These are phyloP conservation scores for Heliconius eleuchia DNA, from an alignment of 1,140 invertebrate genomes.

Conservation along the genomic window DNA sequence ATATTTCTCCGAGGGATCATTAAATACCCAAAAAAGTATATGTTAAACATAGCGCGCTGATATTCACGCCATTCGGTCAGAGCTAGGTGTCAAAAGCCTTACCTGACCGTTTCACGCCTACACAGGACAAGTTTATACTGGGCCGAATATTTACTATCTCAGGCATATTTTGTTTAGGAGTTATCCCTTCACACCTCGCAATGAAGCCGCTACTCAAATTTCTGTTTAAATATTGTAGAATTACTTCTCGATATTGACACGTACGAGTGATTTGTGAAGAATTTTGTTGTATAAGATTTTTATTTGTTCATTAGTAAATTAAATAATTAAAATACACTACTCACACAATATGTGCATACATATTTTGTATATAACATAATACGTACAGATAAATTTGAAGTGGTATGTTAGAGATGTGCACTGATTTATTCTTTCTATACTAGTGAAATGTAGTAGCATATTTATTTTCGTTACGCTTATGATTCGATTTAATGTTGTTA, in stretches of 20 bases:
- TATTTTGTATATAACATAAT: not conserved
- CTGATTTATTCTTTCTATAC: not conserved
- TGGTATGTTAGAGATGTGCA: not conserved
- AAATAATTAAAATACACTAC: too few relatives aligned
- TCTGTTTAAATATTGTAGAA: conserved; percentile 62
- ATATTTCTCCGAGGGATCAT: conserved; percentile 46
- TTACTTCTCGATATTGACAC: conserved; percentile 55
- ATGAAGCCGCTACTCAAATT: conserved; percentile 70
- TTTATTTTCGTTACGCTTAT: conserved; percentile 55
- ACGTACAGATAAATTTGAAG: not conserved
- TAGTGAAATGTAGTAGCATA: conserved; percentile 25
- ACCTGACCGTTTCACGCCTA: conserved; percentile 74
- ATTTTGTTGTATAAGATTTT: conserved; percentile 8
- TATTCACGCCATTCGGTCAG: conserved; percentile 65
- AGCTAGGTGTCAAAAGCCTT: conserved; percentile 80
- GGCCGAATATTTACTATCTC: conserved; percentile 68
- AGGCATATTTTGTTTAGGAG: conserved; percentile 66
- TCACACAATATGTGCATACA: not conserved
- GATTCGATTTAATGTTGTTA: conserved; percentile 65
- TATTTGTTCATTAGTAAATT: not conserved
- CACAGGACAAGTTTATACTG: conserved; percentile 57
- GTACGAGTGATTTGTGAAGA: conserved; percentile 25
- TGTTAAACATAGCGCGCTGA: conserved; percentile 71
- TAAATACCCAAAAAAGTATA: conserved; percentile 64
- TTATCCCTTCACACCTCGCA: conserved; percentile 73